Percentiles rank a stretch among this genome's conserved stretches.
These are phyloP conservation scores for Halichoeres trimaculatus DNA, from an alignment of 2,113 vertebrate species.

Conservation along the genomic window DNA sequence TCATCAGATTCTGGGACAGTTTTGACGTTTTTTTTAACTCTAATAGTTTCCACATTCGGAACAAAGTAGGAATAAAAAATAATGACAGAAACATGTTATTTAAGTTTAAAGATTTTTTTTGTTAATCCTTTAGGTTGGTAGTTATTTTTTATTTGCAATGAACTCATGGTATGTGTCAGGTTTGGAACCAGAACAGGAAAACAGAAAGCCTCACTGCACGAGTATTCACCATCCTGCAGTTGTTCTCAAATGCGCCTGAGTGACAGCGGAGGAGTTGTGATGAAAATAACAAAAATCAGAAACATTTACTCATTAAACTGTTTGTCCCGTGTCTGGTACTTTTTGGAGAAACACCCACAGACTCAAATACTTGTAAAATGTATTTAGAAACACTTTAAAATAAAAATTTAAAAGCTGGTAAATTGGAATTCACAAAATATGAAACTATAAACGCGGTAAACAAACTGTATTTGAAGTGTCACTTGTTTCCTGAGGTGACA, in stretches of 20 bases:
- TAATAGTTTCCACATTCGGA: not conserved
- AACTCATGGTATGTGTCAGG: not conserved
- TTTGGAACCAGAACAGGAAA: not conserved
- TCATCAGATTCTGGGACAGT: not conserved
- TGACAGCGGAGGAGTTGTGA: not conserved
- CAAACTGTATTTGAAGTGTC: not conserved
- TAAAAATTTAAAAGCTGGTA: too few species aligned
- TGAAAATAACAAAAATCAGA: not conserved
- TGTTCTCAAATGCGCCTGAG: not conserved
- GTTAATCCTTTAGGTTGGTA: not conserved
- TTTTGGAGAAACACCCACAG: not conserved
- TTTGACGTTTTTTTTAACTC: not conserved
- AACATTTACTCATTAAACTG: constrained; percentile 15
- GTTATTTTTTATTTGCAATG: not conserved
- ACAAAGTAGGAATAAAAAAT: not conserved
- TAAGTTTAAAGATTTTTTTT: not conserved
- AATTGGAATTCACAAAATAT: not conserved
- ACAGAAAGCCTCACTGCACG: not conserved
- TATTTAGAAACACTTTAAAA: not conserved
- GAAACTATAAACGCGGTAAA: not conserved
- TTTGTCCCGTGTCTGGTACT: constrained; percentile 1
- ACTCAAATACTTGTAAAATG: not conserved
- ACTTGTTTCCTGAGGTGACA: not conserved
- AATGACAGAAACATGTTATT: not conserved
- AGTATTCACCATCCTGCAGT: not conserved